phyloP scores from a whole-genome alignment of 2,113 vertebrate genomes.

The Cygnus atratus region DNA sequence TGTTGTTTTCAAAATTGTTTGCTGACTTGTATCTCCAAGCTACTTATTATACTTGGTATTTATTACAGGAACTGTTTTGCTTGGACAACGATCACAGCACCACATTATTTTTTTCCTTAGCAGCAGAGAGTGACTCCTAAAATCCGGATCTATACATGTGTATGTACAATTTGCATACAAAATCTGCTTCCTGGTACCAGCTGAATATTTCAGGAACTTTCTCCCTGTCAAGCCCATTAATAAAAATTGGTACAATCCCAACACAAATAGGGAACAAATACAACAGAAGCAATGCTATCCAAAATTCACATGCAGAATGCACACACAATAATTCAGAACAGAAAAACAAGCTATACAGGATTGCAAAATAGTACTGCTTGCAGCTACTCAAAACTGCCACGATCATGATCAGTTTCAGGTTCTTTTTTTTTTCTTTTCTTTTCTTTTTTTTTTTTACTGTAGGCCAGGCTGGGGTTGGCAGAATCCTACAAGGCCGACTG shows the following conservation, averaged over 20 bases:
- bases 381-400: not conserved
- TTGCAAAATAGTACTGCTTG: not conserved
- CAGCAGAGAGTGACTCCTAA: not conserved
- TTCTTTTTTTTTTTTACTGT: not conserved
- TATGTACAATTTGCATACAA: not conserved
- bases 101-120: not conserved
- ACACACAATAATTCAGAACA: not conserved
- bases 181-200: not conserved
- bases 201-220: rapidly evolving
- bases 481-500: not conserved
- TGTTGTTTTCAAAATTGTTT: not conserved
- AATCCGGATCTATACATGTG: not conserved
- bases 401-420: not conserved
- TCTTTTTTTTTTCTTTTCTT: not conserved
- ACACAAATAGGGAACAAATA: not conserved
- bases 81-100: not conserved
- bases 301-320: not conserved
- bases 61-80: not conserved
- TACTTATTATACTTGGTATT: not conserved
- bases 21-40: not conserved
- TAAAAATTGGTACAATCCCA: not conserved
- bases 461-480: not conserved
- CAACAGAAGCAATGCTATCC: not conserved
- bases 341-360: not conserved
- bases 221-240: not conserved